Base-by-base conservation (phyloP, 2,113 vertebrate species). In the Phylloscopus whistleri region DNA sequence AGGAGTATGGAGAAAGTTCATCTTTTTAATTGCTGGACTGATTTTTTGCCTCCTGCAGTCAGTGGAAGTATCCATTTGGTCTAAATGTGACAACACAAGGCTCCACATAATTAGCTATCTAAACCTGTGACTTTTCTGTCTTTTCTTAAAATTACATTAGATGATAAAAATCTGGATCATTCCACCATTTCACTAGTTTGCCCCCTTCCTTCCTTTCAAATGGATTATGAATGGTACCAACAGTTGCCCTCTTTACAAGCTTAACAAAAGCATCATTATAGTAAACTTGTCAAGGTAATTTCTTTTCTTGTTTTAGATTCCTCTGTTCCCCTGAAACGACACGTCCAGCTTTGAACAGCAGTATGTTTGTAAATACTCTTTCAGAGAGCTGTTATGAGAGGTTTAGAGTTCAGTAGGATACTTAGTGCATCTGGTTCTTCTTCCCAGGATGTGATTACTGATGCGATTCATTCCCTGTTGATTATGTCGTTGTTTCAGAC, bases 321-420 rank as follows among this genome's bases (percentile, higher is more conserved):
- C 62, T 78, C 21, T 53, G 58, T 84, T 86, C 76, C 53, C 70
- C 64, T 77, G 72, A 81, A 93, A 81, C 16, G 89, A 33, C 52
- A 24, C 0, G 0, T 63, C 52, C 26, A 78, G 31, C 72, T 95
- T 90, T 90, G 82, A 93, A 78, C 5, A 64, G 21, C 35, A 51
- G 10, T 23, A 35, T 74, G 69, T 88, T 94, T 93, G 87, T 86
- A 93, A 96, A 96, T 46, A 82, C 11, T 84, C 51, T 28, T 59
- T 72, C 43, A 75, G 60, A 81, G 16, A 62, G 22, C 23, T 84
- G 16, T 43, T 75, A 21, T 5, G 44, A 90, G 72, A 84, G 75
- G 62, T 84, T 84, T 83, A 70, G 19, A 75, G 73, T 69, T 94
- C 79, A 78, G 18, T 44, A 78, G 58, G 74, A 77, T 60, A 67